These are phyloP conservation scores for Drosophila bipectinata DNA, from an alignment of 1,140 invertebrate genomes.

Conservation along the genomic window DNA sequence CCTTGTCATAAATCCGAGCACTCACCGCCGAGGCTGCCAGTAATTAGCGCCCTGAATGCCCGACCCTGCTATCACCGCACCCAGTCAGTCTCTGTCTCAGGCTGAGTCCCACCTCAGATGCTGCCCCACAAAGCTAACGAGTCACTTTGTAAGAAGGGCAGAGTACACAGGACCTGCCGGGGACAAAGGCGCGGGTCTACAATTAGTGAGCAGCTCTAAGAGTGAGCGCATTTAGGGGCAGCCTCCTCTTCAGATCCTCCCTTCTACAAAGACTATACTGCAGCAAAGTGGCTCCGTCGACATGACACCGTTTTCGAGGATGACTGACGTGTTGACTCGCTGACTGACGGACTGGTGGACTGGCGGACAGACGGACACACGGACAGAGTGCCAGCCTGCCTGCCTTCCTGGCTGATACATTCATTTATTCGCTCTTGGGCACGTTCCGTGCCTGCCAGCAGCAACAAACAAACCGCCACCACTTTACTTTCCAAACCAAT, in stretches of 20 bases:
- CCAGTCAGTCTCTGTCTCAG: background rate
- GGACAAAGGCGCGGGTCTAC: conserved; percentile 58
- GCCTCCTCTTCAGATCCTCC: background rate
- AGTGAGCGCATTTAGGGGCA: conserved; percentile 68
- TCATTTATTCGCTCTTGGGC: conserved; percentile 66
- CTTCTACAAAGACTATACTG: conserved; percentile 13
- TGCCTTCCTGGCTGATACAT: conserved; percentile 57
- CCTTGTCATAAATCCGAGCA: conserved; percentile 74
- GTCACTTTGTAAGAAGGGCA: conserved; percentile 49
- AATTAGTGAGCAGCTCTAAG: conserved; percentile 69
- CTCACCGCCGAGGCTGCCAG: conserved; percentile 60
- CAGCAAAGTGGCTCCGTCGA: conserved; percentile 69
- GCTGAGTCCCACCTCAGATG: background rate
- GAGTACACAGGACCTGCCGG: conserved; percentile 4
- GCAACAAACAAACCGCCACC: conserved; percentile 59
- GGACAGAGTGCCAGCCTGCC: conserved; percentile 34
- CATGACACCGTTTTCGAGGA: conserved; percentile 63
- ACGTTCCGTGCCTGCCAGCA: conserved; percentile 46
- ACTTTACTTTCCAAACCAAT: conserved; percentile 68
- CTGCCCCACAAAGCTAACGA: conserved; percentile 67
- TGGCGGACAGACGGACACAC: conserved; percentile 17
- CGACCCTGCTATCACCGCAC: conserved; percentile 10
- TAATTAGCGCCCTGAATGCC: conserved; percentile 73
- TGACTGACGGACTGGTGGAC: conserved; percentile 26
- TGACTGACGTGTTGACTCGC: conserved; percentile 14